phyloP scores from a whole-genome alignment of 2,113 vertebrate species.

The Thunnus thynnus region DNA sequence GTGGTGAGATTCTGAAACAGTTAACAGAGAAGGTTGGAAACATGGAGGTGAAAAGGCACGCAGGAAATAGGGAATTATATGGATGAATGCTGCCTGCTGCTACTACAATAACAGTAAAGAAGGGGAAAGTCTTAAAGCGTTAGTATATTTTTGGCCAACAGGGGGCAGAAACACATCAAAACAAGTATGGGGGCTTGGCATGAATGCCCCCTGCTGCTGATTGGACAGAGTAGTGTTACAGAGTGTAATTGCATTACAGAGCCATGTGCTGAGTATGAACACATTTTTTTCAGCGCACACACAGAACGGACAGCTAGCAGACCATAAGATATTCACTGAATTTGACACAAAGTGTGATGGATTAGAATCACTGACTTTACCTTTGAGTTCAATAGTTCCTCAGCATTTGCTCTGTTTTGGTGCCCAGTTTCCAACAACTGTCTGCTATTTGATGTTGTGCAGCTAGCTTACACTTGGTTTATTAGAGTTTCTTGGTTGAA shows the following conservation, averaged over 20 bases:
- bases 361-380: no score
- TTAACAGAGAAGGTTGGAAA: not conserved
- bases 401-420: not conserved
- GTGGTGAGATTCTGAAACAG: slow-evolving; percentile 13
- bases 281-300: no score
- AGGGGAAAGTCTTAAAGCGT: not conserved
- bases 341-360: no score
- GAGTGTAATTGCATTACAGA: no score
- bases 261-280: no score
- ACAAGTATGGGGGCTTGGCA: not conserved
- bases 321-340: no score
- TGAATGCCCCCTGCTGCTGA: no score
- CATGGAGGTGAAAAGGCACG: not conserved
- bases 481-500: not conserved
- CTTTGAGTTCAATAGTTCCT: not conserved
- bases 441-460: not conserved
- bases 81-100: not conserved
- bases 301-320: no score
- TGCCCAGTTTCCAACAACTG: not conserved
- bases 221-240: no score
- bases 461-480: not conserved
- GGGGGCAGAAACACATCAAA: not conserved
- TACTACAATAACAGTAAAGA: not conserved
- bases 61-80: slow-evolving; percentile 3
- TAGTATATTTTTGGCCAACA: not conserved